A percentile compares a stretch with the other conserved stretches of the same genome.
These are phyloP conservation scores for Gorsachius magnificus DNA, from an alignment of 2,797 vertebrate species.

Conservation along the genomic window DNA sequence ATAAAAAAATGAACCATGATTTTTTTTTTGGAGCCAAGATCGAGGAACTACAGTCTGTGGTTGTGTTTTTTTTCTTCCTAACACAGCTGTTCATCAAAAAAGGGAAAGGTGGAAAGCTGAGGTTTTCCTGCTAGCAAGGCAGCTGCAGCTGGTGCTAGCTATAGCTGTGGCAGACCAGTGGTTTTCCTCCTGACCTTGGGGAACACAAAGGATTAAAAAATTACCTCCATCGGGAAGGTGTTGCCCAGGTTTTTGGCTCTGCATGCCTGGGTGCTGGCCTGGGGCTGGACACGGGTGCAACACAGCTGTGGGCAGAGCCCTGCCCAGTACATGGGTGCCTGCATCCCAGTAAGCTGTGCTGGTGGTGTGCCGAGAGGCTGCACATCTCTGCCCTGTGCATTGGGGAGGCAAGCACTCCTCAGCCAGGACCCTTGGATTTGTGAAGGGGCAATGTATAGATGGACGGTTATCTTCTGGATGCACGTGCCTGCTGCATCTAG, in stretches of 20 bases:
- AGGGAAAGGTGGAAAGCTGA: not conserved
- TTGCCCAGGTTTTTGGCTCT: not conserved
- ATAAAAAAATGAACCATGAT: not conserved
- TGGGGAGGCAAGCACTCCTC: not conserved
- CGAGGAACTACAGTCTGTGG: not conserved
- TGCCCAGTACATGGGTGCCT: not conserved
- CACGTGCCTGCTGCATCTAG: not conserved
- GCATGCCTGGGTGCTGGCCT: fast-evolving
- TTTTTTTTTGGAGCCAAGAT: not conserved
- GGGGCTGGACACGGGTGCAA: fast-evolving
- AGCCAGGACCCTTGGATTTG: not conserved
- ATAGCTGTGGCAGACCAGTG: not conserved
- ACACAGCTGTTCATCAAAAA: not conserved
- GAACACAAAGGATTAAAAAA: not conserved
- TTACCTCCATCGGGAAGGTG: not conserved
- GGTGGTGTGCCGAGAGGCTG: not conserved
- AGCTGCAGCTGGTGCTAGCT: not conserved
- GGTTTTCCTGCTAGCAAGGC: not conserved
- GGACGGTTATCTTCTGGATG: not conserved
- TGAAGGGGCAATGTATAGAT: not conserved
- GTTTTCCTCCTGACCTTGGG: not conserved
- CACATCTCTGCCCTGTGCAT: fast-evolving
- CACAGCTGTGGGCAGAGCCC: fast-evolving
- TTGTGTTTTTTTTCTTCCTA: not conserved
- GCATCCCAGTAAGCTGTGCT: not conserved